A percentile compares a stretch with the other conserved stretches of the same genome.
phyloP scores from a whole-genome alignment of 1,140 invertebrate species.

The Lepidostoma basale region DNA sequence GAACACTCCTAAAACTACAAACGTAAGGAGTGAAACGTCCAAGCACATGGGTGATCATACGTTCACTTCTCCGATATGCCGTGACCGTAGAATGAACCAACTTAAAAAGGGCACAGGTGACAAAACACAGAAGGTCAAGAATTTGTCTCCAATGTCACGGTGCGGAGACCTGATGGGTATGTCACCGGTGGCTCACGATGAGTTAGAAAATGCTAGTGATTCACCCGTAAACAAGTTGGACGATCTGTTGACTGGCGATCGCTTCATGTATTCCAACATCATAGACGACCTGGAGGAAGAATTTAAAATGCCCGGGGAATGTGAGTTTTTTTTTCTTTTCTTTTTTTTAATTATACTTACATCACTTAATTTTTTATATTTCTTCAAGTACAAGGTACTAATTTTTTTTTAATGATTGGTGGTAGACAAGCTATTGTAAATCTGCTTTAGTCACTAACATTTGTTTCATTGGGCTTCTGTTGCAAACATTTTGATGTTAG shows the following conservation, averaged over 20 bases:
- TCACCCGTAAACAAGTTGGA: not conserved
- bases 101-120: not conserved
- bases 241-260: constrained; percentile 19
- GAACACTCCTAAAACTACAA: constrained; percentile 12
- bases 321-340: constrained; percentile 42
- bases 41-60: not conserved
- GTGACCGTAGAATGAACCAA: constrained; percentile 22
- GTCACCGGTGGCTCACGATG: constrained; percentile 28
- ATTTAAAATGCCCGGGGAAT: constrained; percentile 39
- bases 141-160: constrained; percentile 43
- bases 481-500: no score
- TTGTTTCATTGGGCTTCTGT: no score
- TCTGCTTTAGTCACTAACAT: constrained; percentile 1
- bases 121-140: constrained; percentile 22
- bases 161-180: constrained; percentile 44
- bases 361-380: not conserved
- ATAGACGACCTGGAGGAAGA: constrained; percentile 36
- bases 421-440: not conserved
- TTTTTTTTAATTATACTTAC: constrained; percentile 26
- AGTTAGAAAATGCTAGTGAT: not conserved
- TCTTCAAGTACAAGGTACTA: not conserved
- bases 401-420: not conserved
- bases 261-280: constrained; percentile 1
- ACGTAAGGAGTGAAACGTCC: not conserved
- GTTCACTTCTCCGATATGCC: constrained; percentile 11